Percentiles rank a stretch among this genome's conserved stretches.
Evolutionary conservation across 2,113 vertebrate genomes (phyloP).

Genomic region (Dicerorhinus sumatrensis): DNA sequence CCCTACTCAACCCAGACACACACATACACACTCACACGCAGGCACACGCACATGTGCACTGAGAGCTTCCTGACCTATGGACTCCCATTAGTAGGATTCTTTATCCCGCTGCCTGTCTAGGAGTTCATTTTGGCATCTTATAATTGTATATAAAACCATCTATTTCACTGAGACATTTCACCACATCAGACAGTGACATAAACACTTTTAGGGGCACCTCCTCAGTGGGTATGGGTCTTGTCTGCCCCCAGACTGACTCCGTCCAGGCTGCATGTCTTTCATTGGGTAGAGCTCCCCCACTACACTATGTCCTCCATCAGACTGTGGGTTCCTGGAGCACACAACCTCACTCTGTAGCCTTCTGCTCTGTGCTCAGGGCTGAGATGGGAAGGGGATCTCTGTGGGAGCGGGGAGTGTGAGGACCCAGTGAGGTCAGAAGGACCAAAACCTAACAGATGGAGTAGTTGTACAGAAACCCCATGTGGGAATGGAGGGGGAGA

Average conservation of each 20-base stretch:
- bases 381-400: neutral
- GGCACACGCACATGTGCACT: neutral
- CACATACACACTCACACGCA: accelerated
- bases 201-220: neutral
- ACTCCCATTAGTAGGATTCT: neutral
- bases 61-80: neutral
- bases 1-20: too few species aligned
- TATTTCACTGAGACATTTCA: neutral
- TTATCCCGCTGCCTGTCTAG: neutral
- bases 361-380: neutral
- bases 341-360: neutral
- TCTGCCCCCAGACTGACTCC: neutral
- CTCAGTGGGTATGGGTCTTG: neutral
- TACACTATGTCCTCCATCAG: accelerated
- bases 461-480: accelerated
- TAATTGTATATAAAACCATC: neutral
- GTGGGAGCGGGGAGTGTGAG: neutral
- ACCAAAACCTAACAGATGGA: neutral
- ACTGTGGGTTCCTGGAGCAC: neutral
- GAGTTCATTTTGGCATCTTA: neutral
- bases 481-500: neutral
- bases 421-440: neutral
- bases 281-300: accelerated
- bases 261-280: neutral
- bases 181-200: too few species aligned